Evolutionary conservation across 2,888 invertebrate genomes (phyloP).

Genomic region (Cheilosia soror): DNA sequence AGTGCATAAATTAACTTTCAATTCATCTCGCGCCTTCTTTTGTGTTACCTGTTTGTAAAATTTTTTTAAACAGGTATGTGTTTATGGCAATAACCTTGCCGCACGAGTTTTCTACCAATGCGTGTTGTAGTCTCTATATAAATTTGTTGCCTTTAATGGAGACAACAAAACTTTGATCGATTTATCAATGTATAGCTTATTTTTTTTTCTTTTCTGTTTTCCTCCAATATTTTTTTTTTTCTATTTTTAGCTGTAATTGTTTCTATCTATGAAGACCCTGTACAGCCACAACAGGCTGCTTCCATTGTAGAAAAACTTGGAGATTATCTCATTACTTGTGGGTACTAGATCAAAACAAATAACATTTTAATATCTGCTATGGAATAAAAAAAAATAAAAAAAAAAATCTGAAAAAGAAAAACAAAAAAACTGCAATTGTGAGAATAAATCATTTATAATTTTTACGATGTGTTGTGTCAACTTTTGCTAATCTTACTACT

Average conservation of each 20-base stretch:
- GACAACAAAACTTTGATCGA: constrained; percentile 26
- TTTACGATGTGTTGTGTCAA: constrained; percentile 77
- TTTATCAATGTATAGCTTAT: constrained; percentile 48
- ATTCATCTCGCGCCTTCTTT: constrained; percentile 37
- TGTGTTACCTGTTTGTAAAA: constrained; percentile 24
- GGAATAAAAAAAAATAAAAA: constrained; percentile 71
- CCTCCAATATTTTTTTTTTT: constrained; percentile 76
- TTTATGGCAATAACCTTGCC: constrained; percentile 63
- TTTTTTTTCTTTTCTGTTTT: constrained; percentile 30
- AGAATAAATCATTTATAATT: constrained; percentile 74
- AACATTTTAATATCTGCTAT: constrained; percentile 78
- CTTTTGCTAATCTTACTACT: constrained; percentile 77
- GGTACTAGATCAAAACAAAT: constrained; percentile 90
- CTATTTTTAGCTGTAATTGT: constrained; percentile 93
- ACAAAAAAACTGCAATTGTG: constrained; percentile 78
- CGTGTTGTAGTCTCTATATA: constrained; percentile 20
- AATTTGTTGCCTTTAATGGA: constrained; percentile 54
- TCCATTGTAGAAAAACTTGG: constrained; percentile 98
- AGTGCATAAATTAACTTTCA: constrained; percentile 55
- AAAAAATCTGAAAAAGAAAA: constrained; percentile 76
- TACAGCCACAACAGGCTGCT: constrained; percentile 98
- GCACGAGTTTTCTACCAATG: constrained; percentile 37
- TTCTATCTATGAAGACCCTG: constrained; percentile 97
- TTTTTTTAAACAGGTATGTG: constrained; percentile 12
- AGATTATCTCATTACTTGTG: constrained; percentile 98